Conservation (phyloP, 2,888 invertebrate genomes). For the Ichneumon xanthorius region DNA sequence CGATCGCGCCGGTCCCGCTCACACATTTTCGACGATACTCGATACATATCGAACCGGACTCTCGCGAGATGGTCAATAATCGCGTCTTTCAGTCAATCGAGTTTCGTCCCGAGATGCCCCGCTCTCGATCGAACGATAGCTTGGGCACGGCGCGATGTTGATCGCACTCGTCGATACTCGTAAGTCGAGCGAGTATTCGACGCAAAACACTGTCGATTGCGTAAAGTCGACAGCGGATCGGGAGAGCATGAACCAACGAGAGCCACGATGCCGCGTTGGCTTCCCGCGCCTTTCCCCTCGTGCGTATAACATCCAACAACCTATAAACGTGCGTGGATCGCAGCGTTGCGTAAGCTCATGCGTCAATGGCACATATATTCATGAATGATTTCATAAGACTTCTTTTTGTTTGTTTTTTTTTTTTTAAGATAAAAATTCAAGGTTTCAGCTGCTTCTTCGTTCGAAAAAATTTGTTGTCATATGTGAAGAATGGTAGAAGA, state of each 20-base stretch:
- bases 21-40: conserved; percentile 26
- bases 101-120: not conserved
- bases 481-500: not conserved
- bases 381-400: not conserved
- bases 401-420: not conserved
- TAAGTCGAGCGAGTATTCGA: conserved; percentile 68
- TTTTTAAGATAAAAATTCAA: not conserved
- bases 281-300: conserved; percentile 13
- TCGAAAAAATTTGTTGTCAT: not conserved
- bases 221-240: conserved; percentile 81
- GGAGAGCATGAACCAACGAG: conserved; percentile 73
- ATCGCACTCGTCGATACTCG: conserved; percentile 59
- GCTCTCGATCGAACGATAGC: conserved; percentile 45
- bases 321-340: conserved; percentile 8
- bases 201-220: conserved; percentile 83
- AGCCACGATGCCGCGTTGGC: not conserved
- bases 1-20: not conserved
- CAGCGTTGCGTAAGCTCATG: conserved; percentile 18
- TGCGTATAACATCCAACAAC: not conserved
- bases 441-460: not conserved
- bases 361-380: conserved; percentile 9
- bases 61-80: conserved; percentile 46
- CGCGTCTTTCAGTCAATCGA: conserved; percentile 9
- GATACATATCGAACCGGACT: conserved; percentile 14
- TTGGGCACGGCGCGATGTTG: conserved; percentile 6